Base-by-base conservation (phyloP, 2,113 vertebrate species). In the Tyrannus savana region DNA sequence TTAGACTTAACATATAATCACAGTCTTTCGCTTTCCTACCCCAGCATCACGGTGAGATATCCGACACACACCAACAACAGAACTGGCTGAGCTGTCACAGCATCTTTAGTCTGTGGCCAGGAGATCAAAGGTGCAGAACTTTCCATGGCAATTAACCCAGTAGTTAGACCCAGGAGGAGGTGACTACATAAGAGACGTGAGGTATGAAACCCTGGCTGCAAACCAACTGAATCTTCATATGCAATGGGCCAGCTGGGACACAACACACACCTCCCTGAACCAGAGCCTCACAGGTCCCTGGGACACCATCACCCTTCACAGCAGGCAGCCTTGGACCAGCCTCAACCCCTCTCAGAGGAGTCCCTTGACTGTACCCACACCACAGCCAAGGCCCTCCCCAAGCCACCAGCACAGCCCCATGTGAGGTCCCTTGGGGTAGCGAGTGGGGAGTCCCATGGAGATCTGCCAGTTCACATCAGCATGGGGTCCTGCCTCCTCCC, bases 91-190 rank as follows among this genome's bases (percentile, higher is more conserved):
- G 74, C 82, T 90, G 83, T 74, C 35, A 1, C 82, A 86, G 42
- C 86, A 88, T 15, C 82, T 79, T 53, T 44, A 62, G 24, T 21
- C 67, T 42, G 24, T 71, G 68, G 63, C 80, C 83, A 75, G 59
- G 44, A 95, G 83, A 95, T 93, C 83, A 92, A 93, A 95, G 83
- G 27, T 42, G 30, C 55, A 74, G 49, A 87, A 33, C 47, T 84
- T 56, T 55, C 24, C 63, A 31, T 14, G 9, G 16, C 89, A 80
- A 74, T 75, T 86, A 95, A 77, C 2, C 42, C 11, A 2, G 37
- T 19, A 24, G 15, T 77, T 19, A 80, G 63, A 41, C 22, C 53
- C 27, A 66, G 30, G 44, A 89, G 52, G 37, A 90, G 39, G 30
- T 30, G 31, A 56, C 67, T 64, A 3, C 3, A 1, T 42, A 39